Evolutionary conservation across 2,888 invertebrate species (phyloP).

Genomic region (Folsomia manolachei): DNA sequence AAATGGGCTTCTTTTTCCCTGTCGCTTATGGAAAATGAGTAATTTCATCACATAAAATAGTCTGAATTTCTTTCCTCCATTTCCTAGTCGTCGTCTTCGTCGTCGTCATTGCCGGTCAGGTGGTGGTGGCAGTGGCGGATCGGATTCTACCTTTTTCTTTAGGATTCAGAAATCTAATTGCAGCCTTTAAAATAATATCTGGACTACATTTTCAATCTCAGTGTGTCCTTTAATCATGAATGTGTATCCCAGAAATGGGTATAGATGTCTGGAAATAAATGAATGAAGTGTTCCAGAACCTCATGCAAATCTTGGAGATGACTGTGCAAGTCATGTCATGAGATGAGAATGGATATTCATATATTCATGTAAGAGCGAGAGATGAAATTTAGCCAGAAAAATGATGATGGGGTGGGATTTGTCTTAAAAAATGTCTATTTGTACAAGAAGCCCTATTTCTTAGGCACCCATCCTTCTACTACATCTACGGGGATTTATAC

Average conservation of each 20-base stretch:
- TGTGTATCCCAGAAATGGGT: no score
- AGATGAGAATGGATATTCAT: conserved; percentile 11
- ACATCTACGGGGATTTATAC: not conserved
- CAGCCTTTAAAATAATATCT: no score
- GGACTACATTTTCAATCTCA: no score
- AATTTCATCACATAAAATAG: conserved; percentile 42
- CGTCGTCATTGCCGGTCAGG: not conserved
- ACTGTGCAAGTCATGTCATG: not conserved
- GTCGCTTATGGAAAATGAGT: conserved; percentile 43
- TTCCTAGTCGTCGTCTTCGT: not conserved
- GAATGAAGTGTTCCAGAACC: no score
- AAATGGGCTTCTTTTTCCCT: conserved; percentile 34
- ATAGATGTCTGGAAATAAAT: no score
- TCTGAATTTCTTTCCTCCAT: not conserved
- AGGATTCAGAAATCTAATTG: no score
- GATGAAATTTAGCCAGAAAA: conserved; percentile 38
- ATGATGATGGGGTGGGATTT: conserved; percentile 46
- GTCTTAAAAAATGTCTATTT: conserved; percentile 40
- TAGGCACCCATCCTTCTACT: not conserved
- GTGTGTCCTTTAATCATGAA: no score
- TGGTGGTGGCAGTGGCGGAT: not conserved
- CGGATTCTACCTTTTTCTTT: no score
- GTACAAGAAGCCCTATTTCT: conserved; percentile 27
- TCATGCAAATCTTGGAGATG: not conserved
- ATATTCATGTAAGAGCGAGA: not conserved